A percentile compares a stretch with the other conserved stretches of the same genome.
These are phyloP conservation scores for Lycaena phlaeas DNA, from an alignment of 2,888 invertebrate genomes.

Conservation along the genomic window DNA sequence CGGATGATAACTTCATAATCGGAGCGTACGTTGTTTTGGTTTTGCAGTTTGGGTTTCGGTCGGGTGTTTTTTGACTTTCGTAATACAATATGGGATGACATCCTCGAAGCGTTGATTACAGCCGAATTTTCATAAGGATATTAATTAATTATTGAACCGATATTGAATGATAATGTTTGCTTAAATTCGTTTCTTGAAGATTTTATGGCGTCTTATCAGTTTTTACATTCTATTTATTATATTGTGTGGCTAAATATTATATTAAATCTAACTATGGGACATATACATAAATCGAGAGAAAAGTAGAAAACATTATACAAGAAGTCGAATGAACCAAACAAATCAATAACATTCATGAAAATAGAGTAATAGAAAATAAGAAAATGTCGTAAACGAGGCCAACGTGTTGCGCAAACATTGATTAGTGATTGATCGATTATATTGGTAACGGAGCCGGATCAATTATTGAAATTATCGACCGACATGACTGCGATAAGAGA, in stretches of 20 bases:
- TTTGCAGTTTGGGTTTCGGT: slow-evolving; percentile 20
- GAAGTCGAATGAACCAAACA: background rate
- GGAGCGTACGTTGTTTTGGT: slow-evolving; percentile 32
- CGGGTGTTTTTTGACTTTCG: slow-evolving; percentile 3
- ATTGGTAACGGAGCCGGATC: slow-evolving; percentile 36
- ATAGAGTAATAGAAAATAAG: background rate
- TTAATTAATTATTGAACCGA: background rate
- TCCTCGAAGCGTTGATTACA: background rate
- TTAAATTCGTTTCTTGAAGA: too few species aligned
- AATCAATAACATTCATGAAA: too few species aligned
- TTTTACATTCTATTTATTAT: too few species aligned
- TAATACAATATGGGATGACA: slow-evolving; percentile 5
- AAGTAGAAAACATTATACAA: too few species aligned
- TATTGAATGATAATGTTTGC: background rate
- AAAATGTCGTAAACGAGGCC: slow-evolving; percentile 10
- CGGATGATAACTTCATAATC: slow-evolving; percentile 44
- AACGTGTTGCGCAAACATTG: slow-evolving; percentile 41
- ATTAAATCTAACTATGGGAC: too few species aligned
- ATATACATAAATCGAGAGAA: too few species aligned
- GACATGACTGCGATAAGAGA: slow-evolving; percentile 49
- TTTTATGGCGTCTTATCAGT: too few species aligned
- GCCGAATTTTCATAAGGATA: too few species aligned
- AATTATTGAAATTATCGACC: slow-evolving; percentile 55
- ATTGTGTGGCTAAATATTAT: too few species aligned
- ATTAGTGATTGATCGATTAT: slow-evolving; percentile 57